Conservation (phyloP, 2,113 vertebrate species). For the Carassius gibelio region DNA sequence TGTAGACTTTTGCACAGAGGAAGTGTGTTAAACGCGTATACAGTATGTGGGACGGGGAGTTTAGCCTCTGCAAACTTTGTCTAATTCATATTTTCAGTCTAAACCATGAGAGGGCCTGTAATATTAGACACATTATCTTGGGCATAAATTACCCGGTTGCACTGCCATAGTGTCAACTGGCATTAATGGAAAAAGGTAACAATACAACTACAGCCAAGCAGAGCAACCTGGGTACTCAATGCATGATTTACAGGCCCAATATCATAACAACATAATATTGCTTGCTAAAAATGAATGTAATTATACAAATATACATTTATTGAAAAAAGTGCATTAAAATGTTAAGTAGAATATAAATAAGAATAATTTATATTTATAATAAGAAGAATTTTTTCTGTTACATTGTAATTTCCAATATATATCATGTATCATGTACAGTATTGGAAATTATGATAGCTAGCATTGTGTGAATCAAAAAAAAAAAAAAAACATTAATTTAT, state of each 20-base stretch:
- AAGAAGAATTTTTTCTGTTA: too few species aligned
- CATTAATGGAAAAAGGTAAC: conserved; percentile 45
- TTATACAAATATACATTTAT: too few species aligned
- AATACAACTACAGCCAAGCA: conserved; percentile 31
- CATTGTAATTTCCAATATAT: too few species aligned
- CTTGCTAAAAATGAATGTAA: not conserved
- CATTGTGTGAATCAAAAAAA: too few species aligned
- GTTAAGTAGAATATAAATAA: not conserved
- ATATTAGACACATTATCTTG: conserved; percentile 68
- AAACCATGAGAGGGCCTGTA: conserved; percentile 66
- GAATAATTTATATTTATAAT: not conserved
- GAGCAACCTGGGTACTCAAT: not conserved
- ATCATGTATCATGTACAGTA: too few species aligned
- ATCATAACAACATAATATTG: not conserved
- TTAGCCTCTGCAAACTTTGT: conserved; percentile 68
- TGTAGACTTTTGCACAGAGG: conserved; percentile 56
- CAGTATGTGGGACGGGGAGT: conserved; percentile 65
- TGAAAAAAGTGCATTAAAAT: too few species aligned
- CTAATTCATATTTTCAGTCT: conserved; percentile 73
- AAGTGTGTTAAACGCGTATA: conserved; percentile 70
- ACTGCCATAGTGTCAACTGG: conserved; percentile 59
- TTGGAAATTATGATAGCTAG: too few species aligned
- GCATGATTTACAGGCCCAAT: not conserved
- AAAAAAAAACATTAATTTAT: too few species aligned
- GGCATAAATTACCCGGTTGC: conserved; percentile 60